Percentiles rank a stretch among this genome's conserved stretches.
phyloP scores from a whole-genome alignment of 2,113 vertebrate genomes.

The Macquaria ambigua region DNA sequence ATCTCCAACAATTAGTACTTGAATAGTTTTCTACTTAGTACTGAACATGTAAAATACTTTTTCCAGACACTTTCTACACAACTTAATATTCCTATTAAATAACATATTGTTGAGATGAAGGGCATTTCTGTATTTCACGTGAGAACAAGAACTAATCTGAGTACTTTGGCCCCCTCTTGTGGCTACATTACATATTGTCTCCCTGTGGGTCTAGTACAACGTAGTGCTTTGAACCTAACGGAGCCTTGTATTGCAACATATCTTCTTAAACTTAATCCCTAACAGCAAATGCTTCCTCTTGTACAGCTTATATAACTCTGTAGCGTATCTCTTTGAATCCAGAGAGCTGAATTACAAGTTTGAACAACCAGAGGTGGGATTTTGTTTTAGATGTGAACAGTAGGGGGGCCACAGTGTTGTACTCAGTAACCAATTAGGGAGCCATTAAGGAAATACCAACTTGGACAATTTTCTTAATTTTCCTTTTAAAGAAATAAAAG shows the following conservation, averaged over 20 bases:
- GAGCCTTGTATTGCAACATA: not conserved
- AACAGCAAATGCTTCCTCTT: not conserved
- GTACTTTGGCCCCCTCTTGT: slow-evolving; percentile 70
- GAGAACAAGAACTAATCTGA: not conserved
- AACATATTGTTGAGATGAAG: not conserved
- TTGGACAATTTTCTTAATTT: slow-evolving; percentile 37
- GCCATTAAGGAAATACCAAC: slow-evolving; percentile 50
- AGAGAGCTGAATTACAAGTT: slow-evolving; percentile 30
- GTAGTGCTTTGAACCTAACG: slow-evolving; percentile 10
- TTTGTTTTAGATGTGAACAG: slow-evolving; percentile 31
- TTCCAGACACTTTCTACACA: not conserved
- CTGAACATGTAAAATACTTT: not conserved
- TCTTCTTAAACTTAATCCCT: slow-evolving; percentile 11
- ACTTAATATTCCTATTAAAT: not conserved
- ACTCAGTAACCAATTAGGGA: slow-evolving; percentile 17
- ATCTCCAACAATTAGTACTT: not conserved
- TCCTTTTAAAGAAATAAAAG: slow-evolving; percentile 35
- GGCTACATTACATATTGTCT: slow-evolving; percentile 18
- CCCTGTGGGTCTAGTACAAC: not conserved
- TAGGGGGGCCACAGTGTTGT: slow-evolving; percentile 15
- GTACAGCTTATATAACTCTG: not conserved
- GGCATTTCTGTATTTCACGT: not conserved
- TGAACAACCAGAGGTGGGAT: slow-evolving; percentile 18
- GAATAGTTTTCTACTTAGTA: not conserved
- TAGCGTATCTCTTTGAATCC: slow-evolving; percentile 4